Base-by-base conservation (phyloP, 2,888 invertebrate species). In the Platycheirus albimanus region DNA sequence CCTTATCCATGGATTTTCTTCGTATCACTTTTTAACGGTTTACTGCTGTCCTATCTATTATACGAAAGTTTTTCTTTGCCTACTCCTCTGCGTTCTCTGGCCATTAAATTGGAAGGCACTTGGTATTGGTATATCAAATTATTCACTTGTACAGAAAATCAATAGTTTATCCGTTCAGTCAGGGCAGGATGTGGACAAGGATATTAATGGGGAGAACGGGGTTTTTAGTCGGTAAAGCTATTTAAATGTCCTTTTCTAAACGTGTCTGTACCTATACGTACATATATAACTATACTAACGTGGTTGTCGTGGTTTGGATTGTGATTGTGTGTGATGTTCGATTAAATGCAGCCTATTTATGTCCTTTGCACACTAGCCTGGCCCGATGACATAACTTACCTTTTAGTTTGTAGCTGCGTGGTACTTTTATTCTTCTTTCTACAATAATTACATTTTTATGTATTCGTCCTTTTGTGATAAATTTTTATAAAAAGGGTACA, bases 91-190 rank as follows among this genome's bases (percentile, higher is more conserved):
- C 30, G 17, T 17, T 3, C n/a, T 6, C 47, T 36, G n/a, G 63
- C 38, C 24, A 2, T 2, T 3, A 63, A 61, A 67, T 20, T 36
- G 24, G 7, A n/a, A 7, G 30, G 8, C 30, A 4, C 5, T 33
- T 8, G 30, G 30, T 24, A 24, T 67, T 19, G 63, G 74, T 41
- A 70, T 74, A 80, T 75, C 80, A 80, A 75, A 80, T 75, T 75
- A 80, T 80, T 80, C 69, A 80, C 58, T 63, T 69, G 58, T 54
- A 75, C 69, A 80, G 69, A 64, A 80, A 80, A 74, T 80, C 75
- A 80, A 75, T 75, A 80, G 49, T n/a, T 54, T n/a, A 41, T 64
- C 54, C 64, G 49, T 54, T 64, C 43, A 38, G 28, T 17, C 52
- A 30, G 45, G 56, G 36, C 63, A 75, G 69, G 41, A 75, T 56